A percentile compares a stretch with the other conserved stretches of the same genome.
Conservation (phyloP, 2,888 invertebrate genomes). For the Zygogramma bicolorata region DNA sequence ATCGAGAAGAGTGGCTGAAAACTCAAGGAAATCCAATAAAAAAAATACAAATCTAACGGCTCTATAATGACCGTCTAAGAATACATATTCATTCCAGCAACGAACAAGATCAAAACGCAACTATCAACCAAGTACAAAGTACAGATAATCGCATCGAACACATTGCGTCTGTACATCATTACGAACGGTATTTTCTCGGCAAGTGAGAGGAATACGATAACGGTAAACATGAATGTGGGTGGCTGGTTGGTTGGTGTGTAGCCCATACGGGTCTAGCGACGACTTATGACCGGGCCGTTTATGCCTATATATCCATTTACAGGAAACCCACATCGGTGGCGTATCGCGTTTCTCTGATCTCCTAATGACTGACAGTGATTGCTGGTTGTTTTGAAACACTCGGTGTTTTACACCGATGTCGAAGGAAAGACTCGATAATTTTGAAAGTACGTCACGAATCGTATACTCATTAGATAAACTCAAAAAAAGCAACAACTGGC, state of each 20-base stretch:
- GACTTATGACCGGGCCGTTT: neutral
- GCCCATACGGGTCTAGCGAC: slow-evolving; percentile 6
- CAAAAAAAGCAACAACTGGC: too few species aligned
- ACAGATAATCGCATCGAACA: neutral
- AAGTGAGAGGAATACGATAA: slow-evolving; percentile 9
- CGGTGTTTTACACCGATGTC: neutral
- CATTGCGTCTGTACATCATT: slow-evolving; percentile 4
- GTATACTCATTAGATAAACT: too few species aligned
- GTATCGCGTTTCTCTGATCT: slow-evolving; percentile 9
- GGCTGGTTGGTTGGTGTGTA: too few species aligned
- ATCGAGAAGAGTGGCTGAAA: neutral
- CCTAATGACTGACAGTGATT: slow-evolving; percentile 3
- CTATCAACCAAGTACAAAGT: neutral
- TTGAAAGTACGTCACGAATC: too few species aligned
- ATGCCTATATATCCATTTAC: slow-evolving; percentile 8
- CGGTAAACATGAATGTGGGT: slow-evolving; percentile 6
- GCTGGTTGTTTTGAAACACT: neutral
- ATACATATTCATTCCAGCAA: neutral
- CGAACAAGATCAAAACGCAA: neutral
- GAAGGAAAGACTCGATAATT: too few species aligned
- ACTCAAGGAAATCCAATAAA: neutral
- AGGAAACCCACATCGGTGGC: slow-evolving; percentile 20
- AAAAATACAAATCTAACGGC: neutral
- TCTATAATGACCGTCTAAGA: neutral
- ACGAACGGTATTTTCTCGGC: slow-evolving; percentile 1